Evolutionary conservation across 1,140 invertebrate genomes (phyloP), one percentile per base, ranked within the genome.

Genomic region (Periplaneta americana): DNA sequence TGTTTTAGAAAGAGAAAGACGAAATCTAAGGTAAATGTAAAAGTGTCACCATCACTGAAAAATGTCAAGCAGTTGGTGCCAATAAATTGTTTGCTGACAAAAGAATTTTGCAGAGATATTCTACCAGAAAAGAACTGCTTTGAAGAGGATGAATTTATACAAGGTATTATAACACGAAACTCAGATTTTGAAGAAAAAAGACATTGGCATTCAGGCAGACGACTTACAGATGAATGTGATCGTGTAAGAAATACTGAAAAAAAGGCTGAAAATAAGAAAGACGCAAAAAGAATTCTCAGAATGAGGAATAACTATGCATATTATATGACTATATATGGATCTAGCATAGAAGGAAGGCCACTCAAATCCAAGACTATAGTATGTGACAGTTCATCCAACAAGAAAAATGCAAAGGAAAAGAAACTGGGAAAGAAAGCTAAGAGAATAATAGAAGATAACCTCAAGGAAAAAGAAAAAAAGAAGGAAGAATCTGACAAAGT

Each of bases 321-420:
- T 34, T 84, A 74, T 78, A 75, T 82, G 74, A 31, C 37, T 22
- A 37, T 83, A 34, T 84, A 84, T 81, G 84, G 84, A 48, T n/a
- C 35, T 18, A 84, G 81, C 81, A 77, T 84, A 74, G 84, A 84
- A 84, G 84, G 83, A 18, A 82, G 33, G 13, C 34, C 79, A 18
- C 13, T 80, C 28, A 36, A 32, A 37, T 39, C 28, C 9, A 78
- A 80, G 34, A 22, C 78, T 0, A 82, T 84, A 57, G 34, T 84
- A 78, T 80, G 66, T 37, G 13, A 81, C 37, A 33, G 31, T n/a
- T 74, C 28, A 33, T 33, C 36, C 15, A 75, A 22, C 32, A 22
- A 75, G 34, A 82, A 82, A 35, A 82, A 32, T 18, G 28, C 80
- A 9, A 81, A 75, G 37, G 28, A 81, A 22, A 75, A 34, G 34